Percentiles rank a stretch among this genome's conserved stretches.
These are phyloP conservation scores for Macrosiphum euphorbiae DNA, from an alignment of 2,888 invertebrate species.

Conservation along the genomic window DNA sequence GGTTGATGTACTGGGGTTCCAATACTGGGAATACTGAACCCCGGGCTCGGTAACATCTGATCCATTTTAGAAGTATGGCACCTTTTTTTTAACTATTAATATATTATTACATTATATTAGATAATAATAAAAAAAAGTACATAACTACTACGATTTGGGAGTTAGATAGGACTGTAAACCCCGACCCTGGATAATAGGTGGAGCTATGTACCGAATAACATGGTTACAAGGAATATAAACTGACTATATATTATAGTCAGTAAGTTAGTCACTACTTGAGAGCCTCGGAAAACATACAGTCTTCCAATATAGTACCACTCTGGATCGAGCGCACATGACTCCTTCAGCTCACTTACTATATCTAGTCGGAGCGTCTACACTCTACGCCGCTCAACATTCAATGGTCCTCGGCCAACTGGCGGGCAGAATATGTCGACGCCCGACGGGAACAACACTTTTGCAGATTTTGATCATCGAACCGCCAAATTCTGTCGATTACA, in stretches of 20 bases:
- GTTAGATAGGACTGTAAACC: not conserved
- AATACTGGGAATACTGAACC: slow-evolving; percentile 89
- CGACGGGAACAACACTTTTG: not conserved
- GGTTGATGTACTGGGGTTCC: slow-evolving; percentile 91
- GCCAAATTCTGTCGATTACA: not conserved
- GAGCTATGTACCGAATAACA: not conserved
- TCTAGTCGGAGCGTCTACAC: not conserved
- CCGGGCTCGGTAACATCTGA: slow-evolving; percentile 91
- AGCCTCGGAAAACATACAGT: not conserved
- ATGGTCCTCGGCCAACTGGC: not conserved
- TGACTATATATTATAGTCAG: not conserved
- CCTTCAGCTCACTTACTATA: not conserved
- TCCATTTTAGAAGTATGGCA: slow-evolving; percentile 75
- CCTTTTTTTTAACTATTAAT: not conserved
- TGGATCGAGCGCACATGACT: not conserved
- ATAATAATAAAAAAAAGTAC: not conserved
- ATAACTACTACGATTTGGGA: not conserved
- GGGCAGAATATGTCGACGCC: not conserved
- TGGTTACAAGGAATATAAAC: not conserved
- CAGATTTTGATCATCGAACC: not conserved
- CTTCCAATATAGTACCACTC: not conserved
- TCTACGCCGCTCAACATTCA: not conserved
- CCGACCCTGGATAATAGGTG: not conserved
- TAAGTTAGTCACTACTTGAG: not conserved
- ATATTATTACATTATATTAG: too few species aligned